Evolutionary conservation across 2,888 invertebrate genomes (phyloP).

Genomic region (Eubasilissa splendida): DNA sequence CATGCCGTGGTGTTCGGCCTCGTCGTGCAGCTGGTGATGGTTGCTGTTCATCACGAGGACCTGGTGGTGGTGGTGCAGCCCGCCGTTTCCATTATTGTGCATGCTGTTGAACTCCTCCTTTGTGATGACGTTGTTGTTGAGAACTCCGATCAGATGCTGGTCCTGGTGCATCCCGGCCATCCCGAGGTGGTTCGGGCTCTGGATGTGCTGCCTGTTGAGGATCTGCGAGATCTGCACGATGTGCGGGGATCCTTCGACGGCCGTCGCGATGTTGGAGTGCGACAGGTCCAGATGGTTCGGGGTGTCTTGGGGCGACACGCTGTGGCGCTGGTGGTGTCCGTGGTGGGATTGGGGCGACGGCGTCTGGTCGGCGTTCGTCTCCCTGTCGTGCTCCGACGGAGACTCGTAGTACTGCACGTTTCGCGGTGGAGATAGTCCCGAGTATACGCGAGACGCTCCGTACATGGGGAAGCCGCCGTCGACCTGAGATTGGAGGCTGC

Average conservation of each 20-base stretch:
- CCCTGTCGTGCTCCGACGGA: conserved; percentile 38
- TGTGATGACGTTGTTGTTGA: conserved; percentile 58
- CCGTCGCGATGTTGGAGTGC: conserved; percentile 37
- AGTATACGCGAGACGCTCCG: conserved; percentile 2
- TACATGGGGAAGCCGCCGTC: conserved; percentile 35
- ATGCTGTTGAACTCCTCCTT: conserved; percentile 59
- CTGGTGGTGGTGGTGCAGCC: conserved; percentile 57
- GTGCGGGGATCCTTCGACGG: conserved; percentile 51
- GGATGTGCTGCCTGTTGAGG: conserved; percentile 34
- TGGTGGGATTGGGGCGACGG: conserved; percentile 58
- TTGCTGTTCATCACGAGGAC: conserved; percentile 44
- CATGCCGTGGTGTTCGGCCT: conserved; percentile 54
- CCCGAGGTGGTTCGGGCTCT: conserved; percentile 37
- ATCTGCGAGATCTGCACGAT: conserved; percentile 50
- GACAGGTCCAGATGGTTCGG: conserved; percentile 51
- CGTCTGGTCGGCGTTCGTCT: conserved; percentile 44
- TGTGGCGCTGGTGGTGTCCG: conserved; percentile 56
- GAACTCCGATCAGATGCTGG: conserved; percentile 54
- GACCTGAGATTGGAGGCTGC: conserved; percentile 48
- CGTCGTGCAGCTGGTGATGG: conserved; percentile 61
- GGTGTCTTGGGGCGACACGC: conserved; percentile 49
- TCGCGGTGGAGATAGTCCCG: conserved; percentile 16
- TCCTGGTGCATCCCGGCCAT: conserved; percentile 44
- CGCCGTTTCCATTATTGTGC: conserved; percentile 60
- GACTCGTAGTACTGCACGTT: conserved; percentile 60